Percentiles rank a stretch among this genome's conserved stretches.
phyloP scores from a whole-genome alignment of 2,113 vertebrate genomes.

The Neolamprologus toae region DNA sequence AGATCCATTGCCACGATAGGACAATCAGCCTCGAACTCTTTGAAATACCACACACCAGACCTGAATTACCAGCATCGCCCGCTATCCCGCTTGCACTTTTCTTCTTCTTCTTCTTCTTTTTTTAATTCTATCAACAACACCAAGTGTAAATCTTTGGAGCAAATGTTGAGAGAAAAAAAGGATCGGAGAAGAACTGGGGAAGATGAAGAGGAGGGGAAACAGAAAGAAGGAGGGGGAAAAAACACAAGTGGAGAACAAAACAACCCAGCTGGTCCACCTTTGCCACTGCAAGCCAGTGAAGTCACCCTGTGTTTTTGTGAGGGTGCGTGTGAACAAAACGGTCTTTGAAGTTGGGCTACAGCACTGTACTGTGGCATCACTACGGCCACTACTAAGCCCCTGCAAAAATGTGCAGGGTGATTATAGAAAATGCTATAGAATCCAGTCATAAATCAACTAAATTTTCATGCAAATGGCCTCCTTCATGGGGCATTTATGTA shows the following conservation, averaged over 20 bases:
- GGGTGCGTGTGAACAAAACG: conserved; percentile 67
- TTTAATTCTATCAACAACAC: conserved; percentile 27
- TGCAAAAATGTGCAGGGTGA: conserved; percentile 70
- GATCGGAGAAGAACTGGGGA: conserved; percentile 24
- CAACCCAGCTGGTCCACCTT: conserved; percentile 70
- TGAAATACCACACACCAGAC: conserved; percentile 57
- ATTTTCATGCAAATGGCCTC: conserved; percentile 68
- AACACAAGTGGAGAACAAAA: conserved; percentile 60
- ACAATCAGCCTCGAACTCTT: conserved; percentile 46
- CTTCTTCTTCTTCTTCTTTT: not conserved
- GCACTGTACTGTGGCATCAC: conserved; percentile 71
- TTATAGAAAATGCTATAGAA: conserved; percentile 69
- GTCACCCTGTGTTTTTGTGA: conserved; percentile 64
- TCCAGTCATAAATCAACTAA: conserved; percentile 69
- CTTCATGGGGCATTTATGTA: conserved; percentile 51
- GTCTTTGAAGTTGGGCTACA: conserved; percentile 72
- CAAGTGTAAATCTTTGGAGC: conserved; percentile 60
- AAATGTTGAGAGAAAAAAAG: conserved; percentile 23
- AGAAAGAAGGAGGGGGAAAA: not conserved
- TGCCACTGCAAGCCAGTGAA: conserved; percentile 64
- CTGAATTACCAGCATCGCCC: conserved; percentile 32
- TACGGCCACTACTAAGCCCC: conserved; percentile 72
- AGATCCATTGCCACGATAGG: conserved; percentile 60
- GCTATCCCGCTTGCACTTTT: conserved; percentile 1
- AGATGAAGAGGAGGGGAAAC: conserved; percentile 13